Percentiles rank a stretch among this genome's conserved stretches.
Evolutionary conservation across 2,888 invertebrate genomes (phyloP).

Genomic region (Resseliella maxima): DNA sequence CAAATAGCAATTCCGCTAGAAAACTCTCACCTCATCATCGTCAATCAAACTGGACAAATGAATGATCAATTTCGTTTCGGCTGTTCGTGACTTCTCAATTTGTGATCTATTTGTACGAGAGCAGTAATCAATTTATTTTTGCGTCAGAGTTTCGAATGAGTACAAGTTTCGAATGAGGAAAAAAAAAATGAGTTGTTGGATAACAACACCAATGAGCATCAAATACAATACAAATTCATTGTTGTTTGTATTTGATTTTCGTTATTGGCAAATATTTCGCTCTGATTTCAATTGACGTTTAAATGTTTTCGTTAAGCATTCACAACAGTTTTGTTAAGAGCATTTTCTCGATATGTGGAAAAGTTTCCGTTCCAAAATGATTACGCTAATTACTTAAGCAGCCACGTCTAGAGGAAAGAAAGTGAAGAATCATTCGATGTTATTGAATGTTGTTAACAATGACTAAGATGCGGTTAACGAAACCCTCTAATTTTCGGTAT

Average conservation of each 20-base stretch:
- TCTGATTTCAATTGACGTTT: not conserved
- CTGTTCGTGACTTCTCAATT: conserved; percentile 30
- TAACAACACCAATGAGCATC: not conserved
- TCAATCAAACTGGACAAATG: not conserved
- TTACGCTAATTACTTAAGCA: not conserved
- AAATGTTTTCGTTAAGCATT: not conserved
- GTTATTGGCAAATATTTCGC: not conserved
- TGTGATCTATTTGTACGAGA: conserved; percentile 8
- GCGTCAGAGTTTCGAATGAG: no score
- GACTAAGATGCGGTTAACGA: not conserved
- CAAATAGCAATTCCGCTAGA: conserved; percentile 19
- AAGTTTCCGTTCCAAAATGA: conserved; percentile 4
- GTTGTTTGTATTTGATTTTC: not conserved
- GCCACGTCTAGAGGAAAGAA: not conserved
- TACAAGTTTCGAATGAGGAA: not conserved
- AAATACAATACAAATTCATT: not conserved
- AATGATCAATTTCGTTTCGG: not conserved
- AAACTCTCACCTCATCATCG: conserved; percentile 43
- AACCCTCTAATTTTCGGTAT: not conserved
- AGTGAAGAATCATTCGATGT: not conserved
- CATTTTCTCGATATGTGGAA: conserved; percentile 11
- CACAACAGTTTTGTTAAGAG: not conserved
- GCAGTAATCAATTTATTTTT: not conserved
- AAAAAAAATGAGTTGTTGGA: not conserved
- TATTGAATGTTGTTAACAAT: conserved; percentile 17